Conservation (phyloP, 2,113 vertebrate species). For the Sitta europaea region DNA sequence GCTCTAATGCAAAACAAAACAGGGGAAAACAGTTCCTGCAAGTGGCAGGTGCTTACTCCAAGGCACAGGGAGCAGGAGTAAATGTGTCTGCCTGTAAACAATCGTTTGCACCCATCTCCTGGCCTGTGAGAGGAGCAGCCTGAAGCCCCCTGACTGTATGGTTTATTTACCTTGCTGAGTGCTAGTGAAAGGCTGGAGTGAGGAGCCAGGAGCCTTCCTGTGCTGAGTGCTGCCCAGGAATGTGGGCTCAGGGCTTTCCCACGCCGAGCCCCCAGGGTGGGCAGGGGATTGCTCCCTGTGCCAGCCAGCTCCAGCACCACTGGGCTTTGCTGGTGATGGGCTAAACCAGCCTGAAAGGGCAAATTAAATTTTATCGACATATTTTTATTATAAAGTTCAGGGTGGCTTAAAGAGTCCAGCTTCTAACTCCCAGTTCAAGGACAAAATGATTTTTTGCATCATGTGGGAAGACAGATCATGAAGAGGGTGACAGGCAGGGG, state of each 20-base stretch:
- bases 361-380: background rate
- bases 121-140: background rate
- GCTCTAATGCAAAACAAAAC: background rate
- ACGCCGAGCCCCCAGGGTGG: background rate
- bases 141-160: background rate
- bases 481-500: background rate
- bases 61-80: background rate
- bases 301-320: background rate
- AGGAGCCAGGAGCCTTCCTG: slow-evolving; percentile 50
- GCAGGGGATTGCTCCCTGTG: background rate
- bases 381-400: background rate
- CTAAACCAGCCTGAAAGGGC: background rate
- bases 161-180: slow-evolving; percentile 68
- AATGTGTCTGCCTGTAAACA: slow-evolving; percentile 14
- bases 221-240: slow-evolving; percentile 48
- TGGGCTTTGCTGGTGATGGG: background rate
- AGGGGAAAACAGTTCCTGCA: background rate
- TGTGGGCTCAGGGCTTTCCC: slow-evolving; percentile 36
- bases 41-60: background rate
- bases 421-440: background rate
- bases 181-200: slow-evolving; percentile 54
- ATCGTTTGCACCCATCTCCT: background rate
- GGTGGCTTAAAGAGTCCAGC: background rate
- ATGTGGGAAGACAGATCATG: background rate
- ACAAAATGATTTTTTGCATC: background rate